These are phyloP conservation scores for Anodontia alba DNA, from an alignment of 2,888 invertebrate genomes.

Conservation along the genomic window DNA sequence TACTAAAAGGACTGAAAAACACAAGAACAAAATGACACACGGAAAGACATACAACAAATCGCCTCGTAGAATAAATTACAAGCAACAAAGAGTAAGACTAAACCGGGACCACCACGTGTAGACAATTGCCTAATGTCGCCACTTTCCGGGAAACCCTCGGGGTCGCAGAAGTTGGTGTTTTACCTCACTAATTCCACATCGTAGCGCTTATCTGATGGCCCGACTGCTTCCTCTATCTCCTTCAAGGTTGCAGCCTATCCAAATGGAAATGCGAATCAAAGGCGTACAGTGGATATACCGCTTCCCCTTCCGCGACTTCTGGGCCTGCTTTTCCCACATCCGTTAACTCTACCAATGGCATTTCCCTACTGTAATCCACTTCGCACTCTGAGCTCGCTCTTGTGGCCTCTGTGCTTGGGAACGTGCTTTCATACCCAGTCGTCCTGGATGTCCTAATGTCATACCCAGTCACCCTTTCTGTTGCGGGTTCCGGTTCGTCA, in stretches of 20 bases:
- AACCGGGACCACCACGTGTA: not conserved
- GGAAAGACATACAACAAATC: no score
- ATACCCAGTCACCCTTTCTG: not conserved
- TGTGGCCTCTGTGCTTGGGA: not conserved
- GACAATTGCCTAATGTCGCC: not conserved
- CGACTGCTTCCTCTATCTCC: no score
- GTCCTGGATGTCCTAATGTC: not conserved
- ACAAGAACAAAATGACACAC: no score
- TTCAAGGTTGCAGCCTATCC: not conserved
- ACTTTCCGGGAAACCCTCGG: constrained; percentile 10
- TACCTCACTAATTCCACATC: not conserved
- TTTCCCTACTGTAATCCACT: not conserved
- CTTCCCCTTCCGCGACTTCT: no score
- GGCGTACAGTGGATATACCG: no score
- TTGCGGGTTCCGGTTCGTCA: not conserved
- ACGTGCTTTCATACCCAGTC: not conserved
- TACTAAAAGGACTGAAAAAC: no score
- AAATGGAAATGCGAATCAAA: constrained; percentile 20
- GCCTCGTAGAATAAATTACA: no score
- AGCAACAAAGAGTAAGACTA: no score
- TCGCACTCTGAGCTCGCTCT: constrained; percentile 27
- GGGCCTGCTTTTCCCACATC: no score
- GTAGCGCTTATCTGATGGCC: no score
- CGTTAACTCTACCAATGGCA: no score
- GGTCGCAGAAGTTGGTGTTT: constrained; percentile 24